A percentile compares a stretch with the other conserved stretches of the same genome.
phyloP scores from a whole-genome alignment of 2,113 vertebrate species.

The Charina bottae region DNA sequence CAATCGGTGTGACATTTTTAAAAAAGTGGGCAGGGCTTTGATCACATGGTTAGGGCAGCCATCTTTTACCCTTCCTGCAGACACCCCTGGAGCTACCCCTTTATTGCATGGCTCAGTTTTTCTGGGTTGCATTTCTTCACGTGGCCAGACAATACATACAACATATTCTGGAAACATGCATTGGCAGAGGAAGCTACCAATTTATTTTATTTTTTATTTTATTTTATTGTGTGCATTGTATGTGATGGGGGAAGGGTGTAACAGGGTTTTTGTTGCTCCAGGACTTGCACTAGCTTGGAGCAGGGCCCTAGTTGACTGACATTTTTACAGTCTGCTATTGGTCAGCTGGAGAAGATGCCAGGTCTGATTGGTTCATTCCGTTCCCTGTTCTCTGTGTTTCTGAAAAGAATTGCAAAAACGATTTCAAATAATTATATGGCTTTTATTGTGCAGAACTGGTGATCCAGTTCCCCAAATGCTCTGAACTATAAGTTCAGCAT shows the following conservation, averaged over 20 bases:
- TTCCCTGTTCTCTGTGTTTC: neutral
- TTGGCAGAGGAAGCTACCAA: neutral
- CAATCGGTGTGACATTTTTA: neutral
- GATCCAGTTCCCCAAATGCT: neutral
- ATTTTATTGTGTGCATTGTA: neutral
- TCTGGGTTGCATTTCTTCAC: neutral
- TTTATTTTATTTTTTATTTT: neutral
- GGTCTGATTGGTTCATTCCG: neutral
- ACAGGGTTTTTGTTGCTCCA: neutral
- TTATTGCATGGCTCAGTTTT: neutral
- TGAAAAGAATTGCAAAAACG: neutral
- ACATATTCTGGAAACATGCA: neutral
- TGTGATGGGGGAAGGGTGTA: neutral
- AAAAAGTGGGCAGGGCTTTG: neutral
- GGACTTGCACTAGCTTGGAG: neutral
- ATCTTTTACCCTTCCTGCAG: neutral
- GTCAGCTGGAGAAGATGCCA: neutral
- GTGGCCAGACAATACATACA: neutral
- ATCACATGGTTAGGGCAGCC: neutral
- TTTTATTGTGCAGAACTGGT: neutral
- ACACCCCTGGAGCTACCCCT: neutral
- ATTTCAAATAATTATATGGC: neutral
- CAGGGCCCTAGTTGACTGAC: neutral
- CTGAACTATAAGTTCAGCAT: neutral
- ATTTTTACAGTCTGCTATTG: neutral